Evolutionary conservation across 2,113 vertebrate species (phyloP), one percentile per base, ranked within the genome.

Genomic region (Syrrhaptes paradoxus): DNA sequence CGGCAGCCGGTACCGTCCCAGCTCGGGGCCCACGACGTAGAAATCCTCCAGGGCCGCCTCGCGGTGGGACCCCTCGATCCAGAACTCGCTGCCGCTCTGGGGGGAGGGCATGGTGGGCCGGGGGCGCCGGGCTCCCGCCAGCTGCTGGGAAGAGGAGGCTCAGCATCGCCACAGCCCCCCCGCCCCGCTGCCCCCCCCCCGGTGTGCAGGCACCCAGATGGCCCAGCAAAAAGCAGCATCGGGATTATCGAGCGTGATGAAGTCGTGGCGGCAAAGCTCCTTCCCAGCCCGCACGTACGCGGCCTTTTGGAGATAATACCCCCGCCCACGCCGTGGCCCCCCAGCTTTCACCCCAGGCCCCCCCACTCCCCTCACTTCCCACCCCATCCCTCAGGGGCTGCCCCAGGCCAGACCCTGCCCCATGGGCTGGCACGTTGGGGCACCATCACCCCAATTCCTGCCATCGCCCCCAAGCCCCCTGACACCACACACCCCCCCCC

Each of bases 41-140:
- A 98, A 98, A 31, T 98, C 98, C 80, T 98, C 98, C 95, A 99
- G 97, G 22, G 98, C 85, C 20, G 95, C 97, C 95, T 98, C 98
- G 62, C 98, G 97, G 55, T 97, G 97, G 52, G 99, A 99, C 14
- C 98, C 99, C 8, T 99, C 98, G 77, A 99, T 98, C 98, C 99
- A 99, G 96, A 98, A 99, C 77, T 98, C 98, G 17, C 97, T 91
- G 59, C 95, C 96, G 10, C 97, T 97, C 57, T 98, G 96, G 85
- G 98, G 98, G 45, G 98, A 98, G 34, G 98, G 98, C 98, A 99
- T 99, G 96, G 61, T 87, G 87, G 66, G 70, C 75, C 6, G 18
- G 71, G 75, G 72, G 75, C 24, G 24, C 31, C 9, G 11, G 26
- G 72, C 71, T 95, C 70, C 80, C 9, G 26, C 75, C 89, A 32